Base-by-base conservation (phyloP, 2,888 invertebrate genomes). In the Parnassius glacialis region DNA sequence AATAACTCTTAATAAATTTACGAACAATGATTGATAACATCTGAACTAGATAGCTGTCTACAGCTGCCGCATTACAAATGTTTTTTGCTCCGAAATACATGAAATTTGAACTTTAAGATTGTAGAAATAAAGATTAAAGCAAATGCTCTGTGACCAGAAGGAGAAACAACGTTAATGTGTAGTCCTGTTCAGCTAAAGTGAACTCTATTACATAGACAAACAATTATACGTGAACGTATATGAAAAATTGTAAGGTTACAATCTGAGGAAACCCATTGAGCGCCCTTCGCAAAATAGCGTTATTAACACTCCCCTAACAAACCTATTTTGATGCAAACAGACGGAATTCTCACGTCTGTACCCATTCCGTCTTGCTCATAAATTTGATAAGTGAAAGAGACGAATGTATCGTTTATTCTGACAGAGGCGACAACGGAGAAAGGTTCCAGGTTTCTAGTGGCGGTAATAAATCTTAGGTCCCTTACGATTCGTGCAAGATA, bases 11-110 rank as follows among this genome's bases (percentile, higher is more conserved):
- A 86, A 85, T 87, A 85, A 79, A 87, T 79, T 78, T 76, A 70
- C 68, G 74, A 82, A 80, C 79, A 75, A 84, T 84, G 84, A 88
- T 86, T 81, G 80, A 85, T 85, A 75, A 80, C 73, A 65, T 71
- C 70, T 70, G 68, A 71, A 70, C 67, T 71, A 73, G 72, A 74
- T 65, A 59, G 68, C 63, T 68, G 65, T 64, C 69, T 65, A 63
- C 70, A 71, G 67, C 67, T 70, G 68, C 66, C 70, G 64, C 53
- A 20, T 47, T 58, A 59, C 64, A 50, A 54, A 61, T 34, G 10
- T 10, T 10, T 10, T 51, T 42, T n/a, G 5, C 57, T 1, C 1
- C 20, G 5, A n/a, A 12, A 11, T 44, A 62, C 5, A 25, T 45
- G 34, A 7, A 55, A n/a, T 34, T 43, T 51, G 9, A 51, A 57